These are phyloP conservation scores for Benthosema pterotum DNA, from an alignment of 2,797 vertebrate genomes.

Conservation along the genomic window DNA sequence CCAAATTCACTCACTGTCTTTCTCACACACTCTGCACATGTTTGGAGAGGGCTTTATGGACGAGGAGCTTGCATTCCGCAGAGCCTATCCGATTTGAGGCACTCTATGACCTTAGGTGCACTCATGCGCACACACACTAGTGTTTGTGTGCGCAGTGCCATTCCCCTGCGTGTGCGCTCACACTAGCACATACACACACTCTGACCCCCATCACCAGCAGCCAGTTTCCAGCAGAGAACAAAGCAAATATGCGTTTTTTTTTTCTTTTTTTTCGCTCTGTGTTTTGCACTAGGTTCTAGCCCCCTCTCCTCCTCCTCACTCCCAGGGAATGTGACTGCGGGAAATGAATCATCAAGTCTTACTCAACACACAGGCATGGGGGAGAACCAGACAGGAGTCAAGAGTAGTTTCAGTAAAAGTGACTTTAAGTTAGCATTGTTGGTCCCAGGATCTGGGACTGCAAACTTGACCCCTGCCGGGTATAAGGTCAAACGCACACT, in stretches of 20 bases:
- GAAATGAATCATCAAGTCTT: conserved; percentile 58
- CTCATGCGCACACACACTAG: not conserved
- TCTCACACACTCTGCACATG: not conserved
- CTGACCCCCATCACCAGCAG: not conserved
- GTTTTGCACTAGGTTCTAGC: conserved; percentile 42
- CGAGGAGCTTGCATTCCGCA: conserved; percentile 42
- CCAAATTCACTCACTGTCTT: not conserved
- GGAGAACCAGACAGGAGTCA: conserved; percentile 20
- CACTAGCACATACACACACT: not conserved
- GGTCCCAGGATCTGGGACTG: conserved; percentile 47
- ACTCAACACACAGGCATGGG: conserved; percentile 40
- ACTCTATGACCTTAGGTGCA: conserved; percentile 36
- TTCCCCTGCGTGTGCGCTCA: not conserved
- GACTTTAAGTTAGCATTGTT: conserved; percentile 32
- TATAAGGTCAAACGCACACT: conserved; percentile 48
- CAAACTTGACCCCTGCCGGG: conserved; percentile 56
- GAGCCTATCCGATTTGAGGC: conserved; percentile 22
- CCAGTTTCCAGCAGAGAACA: conserved; percentile 37
- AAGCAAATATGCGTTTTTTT: conserved; percentile 46
- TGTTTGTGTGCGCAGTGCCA: conserved; percentile 12
- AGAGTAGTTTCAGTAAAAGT: conserved; percentile 1
- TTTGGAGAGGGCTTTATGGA: conserved; percentile 35
- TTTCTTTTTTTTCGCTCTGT: conserved; percentile 13
- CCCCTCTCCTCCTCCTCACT: conserved; percentile 24
- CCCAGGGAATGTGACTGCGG: conserved; percentile 30